phyloP scores from a whole-genome alignment of 2,113 vertebrate genomes.

The Todiramphus chloris region DNA sequence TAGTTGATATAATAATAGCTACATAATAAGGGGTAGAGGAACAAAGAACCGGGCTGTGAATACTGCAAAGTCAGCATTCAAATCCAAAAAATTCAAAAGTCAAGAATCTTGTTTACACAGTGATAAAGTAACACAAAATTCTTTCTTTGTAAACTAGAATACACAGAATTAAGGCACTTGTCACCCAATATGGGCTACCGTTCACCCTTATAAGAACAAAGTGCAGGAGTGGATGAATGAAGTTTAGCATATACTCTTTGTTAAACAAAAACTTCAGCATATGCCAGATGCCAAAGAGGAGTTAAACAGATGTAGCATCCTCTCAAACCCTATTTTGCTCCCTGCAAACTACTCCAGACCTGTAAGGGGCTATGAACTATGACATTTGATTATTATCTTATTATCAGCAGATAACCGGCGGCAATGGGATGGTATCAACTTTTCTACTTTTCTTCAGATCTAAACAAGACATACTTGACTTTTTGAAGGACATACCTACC shows the following conservation, averaged over 20 bases:
- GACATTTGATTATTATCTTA: not conserved
- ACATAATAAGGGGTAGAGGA: not conserved
- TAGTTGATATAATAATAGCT: not conserved
- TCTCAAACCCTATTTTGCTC: not conserved
- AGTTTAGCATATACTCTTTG: not conserved
- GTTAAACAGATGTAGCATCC: not conserved
- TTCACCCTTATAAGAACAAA: not conserved
- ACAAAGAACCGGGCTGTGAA: not conserved
- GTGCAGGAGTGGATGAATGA: not conserved
- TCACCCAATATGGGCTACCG: not conserved
- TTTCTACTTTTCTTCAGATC: not conserved
- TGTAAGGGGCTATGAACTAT: not conserved
- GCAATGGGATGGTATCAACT: not conserved
- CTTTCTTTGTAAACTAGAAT: not conserved
- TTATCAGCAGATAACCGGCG: not conserved
- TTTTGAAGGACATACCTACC: not conserved
- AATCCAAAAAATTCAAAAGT: not conserved
- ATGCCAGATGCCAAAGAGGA: not conserved
- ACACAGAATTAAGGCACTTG: not conserved
- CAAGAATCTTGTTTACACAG: not conserved
- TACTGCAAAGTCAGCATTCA: not conserved
- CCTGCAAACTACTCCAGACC: not conserved
- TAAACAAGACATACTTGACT: not conserved
- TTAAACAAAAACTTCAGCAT: not conserved
- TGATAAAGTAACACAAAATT: not conserved